These are phyloP conservation scores for Neodiprion pinetum DNA, from an alignment of 1,140 invertebrate species.

Conservation along the genomic window DNA sequence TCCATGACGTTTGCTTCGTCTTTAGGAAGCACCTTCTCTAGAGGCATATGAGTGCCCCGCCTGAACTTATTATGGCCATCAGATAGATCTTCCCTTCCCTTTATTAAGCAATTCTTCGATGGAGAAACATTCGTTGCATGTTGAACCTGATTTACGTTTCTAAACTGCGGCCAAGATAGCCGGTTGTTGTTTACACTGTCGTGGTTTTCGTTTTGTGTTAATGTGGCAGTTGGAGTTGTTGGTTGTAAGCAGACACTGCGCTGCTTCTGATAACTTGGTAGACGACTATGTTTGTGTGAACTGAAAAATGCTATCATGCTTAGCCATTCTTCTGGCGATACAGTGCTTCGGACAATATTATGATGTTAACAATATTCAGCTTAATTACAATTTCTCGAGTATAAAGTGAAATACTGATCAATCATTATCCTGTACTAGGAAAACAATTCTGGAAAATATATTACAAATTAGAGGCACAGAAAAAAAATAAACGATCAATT, in stretches of 20 bases:
- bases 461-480: too few species aligned
- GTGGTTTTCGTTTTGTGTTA: constrained; percentile 59
- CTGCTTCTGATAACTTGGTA: constrained; percentile 61
- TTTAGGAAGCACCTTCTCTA: constrained; percentile 67
- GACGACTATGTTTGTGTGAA: constrained; percentile 60
- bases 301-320: constrained; percentile 61
- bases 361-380: too few species aligned
- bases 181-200: constrained; percentile 61
- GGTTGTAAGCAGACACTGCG: constrained; percentile 53
- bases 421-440: too few species aligned
- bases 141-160: constrained; percentile 61
- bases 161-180: constrained; percentile 62
- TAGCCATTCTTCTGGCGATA: constrained; percentile 34
- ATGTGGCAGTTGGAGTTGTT: constrained; percentile 47
- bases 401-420: too few species aligned
- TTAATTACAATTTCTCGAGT: too few species aligned
- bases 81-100: constrained; percentile 54
- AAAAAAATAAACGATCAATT: too few species aligned
- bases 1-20: constrained; percentile 81
- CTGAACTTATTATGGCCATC: constrained; percentile 60
- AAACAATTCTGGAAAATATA: too few species aligned
- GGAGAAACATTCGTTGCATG: constrained; percentile 48
- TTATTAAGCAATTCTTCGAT: constrained; percentile 52
- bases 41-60: constrained; percentile 58
- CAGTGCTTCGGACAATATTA: neutral